Conservation (phyloP, 2,113 vertebrate species). For the Hyla sarda region DNA sequence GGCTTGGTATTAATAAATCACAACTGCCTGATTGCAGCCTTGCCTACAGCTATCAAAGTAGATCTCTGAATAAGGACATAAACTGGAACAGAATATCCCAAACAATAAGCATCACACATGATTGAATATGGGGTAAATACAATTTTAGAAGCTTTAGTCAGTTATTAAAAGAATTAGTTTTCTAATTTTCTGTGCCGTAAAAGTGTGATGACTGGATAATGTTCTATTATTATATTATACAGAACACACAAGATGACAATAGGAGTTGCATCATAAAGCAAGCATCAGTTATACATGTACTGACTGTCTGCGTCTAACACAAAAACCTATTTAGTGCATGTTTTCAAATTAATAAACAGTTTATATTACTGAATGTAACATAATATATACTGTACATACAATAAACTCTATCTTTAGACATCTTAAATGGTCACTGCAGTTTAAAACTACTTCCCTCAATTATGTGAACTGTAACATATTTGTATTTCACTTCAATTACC, state of each 20-base stretch:
- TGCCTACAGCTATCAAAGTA: conserved; percentile 27
- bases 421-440: too few species aligned
- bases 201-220: not conserved
- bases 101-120: conserved; percentile 30
- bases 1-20: conserved; percentile 55
- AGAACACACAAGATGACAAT: not conserved
- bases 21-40: conserved; percentile 45
- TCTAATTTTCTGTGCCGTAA: conserved; percentile 16
- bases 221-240: not conserved
- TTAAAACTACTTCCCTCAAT: too few species aligned
- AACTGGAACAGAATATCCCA: conserved; percentile 48
- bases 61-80: conserved; percentile 41
- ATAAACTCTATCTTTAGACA: too few species aligned
- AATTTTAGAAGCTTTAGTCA: conserved; percentile 11
- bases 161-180: conserved; percentile 43
- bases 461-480: too few species aligned
- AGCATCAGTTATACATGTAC: not conserved
- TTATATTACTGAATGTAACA: too few species aligned
- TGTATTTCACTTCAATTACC: too few species aligned
- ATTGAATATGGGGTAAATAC: conserved; percentile 23
- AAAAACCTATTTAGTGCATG: too few species aligned
- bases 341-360: too few species aligned
- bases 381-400: too few species aligned
- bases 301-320: not conserved
- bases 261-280: not conserved